Percentiles rank a stretch among this genome's conserved stretches.
phyloP scores from a whole-genome alignment of 2,113 vertebrate species.

The Hydrochoerus hydrochaeris region DNA sequence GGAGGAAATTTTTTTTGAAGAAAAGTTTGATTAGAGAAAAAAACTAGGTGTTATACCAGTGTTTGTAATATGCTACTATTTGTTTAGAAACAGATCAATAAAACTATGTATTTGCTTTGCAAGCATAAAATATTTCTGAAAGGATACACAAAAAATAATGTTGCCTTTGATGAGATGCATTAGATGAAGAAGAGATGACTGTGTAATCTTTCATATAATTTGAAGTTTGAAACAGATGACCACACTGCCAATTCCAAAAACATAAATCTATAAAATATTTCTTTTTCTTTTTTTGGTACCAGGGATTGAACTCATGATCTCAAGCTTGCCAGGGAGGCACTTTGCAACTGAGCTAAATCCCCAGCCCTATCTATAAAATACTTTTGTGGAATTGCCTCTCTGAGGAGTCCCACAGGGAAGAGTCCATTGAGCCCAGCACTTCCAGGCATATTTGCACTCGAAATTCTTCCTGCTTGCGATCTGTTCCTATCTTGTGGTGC shows the following conservation, averaged over 20 bases:
- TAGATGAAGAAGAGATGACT: not conserved
- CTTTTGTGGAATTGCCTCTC: not conserved
- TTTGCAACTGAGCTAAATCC: no score
- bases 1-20: not conserved
- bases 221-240: slow-evolving; percentile 4
- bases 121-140: not conserved
- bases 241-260: slow-evolving; percentile 12
- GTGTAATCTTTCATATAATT: not conserved
- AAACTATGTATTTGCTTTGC: not conserved
- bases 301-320: no score
- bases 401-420: not conserved
- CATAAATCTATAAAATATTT: not conserved
- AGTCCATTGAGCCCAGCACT: not conserved
- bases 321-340: no score
- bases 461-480: not conserved
- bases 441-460: not conserved
- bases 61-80: not conserved
- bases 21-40: not conserved
- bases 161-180: not conserved
- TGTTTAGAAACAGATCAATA: not conserved
- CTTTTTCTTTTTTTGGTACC: no score
- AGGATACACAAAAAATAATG: not conserved
- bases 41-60: not conserved
- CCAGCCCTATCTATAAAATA: not conserved
- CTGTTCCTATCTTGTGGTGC: not conserved